These are phyloP conservation scores for Drosophila saltans DNA, from an alignment of 1,140 invertebrate species.

Conservation along the genomic window DNA sequence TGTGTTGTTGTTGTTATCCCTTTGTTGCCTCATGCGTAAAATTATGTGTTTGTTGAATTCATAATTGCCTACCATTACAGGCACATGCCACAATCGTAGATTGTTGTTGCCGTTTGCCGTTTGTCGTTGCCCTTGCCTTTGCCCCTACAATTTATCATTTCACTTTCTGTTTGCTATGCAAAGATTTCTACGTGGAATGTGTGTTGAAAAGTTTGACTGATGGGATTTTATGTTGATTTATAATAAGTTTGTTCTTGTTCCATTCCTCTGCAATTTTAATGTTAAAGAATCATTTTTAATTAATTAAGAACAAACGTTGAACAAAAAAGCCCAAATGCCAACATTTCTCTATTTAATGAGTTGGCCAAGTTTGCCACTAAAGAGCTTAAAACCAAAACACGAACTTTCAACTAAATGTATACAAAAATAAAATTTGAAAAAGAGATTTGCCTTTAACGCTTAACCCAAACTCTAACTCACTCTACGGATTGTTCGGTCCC, in stretches of 20 bases:
- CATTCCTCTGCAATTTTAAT: constrained; percentile 27
- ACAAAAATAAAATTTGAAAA: constrained; percentile 49
- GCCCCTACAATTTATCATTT: constrained; percentile 57
- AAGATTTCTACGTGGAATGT: constrained; percentile 31
- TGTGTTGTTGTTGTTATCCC: constrained; percentile 47
- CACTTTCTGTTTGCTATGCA: constrained; percentile 48
- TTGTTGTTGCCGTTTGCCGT: constrained; percentile 26
- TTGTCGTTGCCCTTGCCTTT: not conserved
- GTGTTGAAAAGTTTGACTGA: constrained; percentile 57
- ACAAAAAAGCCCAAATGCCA: constrained; percentile 15
- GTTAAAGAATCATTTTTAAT: constrained; percentile 46
- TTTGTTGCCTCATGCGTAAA: constrained; percentile 63
- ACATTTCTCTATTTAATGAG: constrained; percentile 25
- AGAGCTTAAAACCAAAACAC: constrained; percentile 35
- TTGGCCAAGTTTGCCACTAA: constrained; percentile 25
- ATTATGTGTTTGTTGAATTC: constrained; percentile 66
- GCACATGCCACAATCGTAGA: constrained; percentile 56
- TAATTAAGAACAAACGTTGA: constrained; percentile 37
- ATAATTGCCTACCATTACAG: constrained; percentile 61
- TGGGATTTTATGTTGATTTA: constrained; percentile 59
- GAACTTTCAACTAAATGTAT: not conserved
- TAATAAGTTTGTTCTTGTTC: constrained; percentile 23
- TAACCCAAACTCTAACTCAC: too few species aligned
- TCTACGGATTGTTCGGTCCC: not conserved
- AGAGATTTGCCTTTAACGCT: constrained; percentile 22